Evolutionary conservation across 2,888 invertebrate genomes (phyloP), one percentile per base, ranked within the genome.

Genomic region (Drosophila planitibia): DNA sequence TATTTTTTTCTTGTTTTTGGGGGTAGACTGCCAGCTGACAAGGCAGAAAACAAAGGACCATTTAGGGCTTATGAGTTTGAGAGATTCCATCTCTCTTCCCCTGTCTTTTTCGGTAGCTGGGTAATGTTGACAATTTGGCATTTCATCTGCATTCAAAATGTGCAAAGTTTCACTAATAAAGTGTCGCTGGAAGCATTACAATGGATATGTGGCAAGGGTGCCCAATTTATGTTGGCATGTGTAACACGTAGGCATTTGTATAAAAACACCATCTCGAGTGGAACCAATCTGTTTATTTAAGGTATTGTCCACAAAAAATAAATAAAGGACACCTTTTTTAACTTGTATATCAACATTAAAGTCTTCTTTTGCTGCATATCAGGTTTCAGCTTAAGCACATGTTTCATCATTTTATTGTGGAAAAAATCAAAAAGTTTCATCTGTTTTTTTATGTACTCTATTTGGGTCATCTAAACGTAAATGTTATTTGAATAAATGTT

Each of bases 111-210:
- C 5, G 10, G 30, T 28, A 30, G 6, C 37, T 16, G 49, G 30
- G 53, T 30, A 66, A 33, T 22, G 57, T 62, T 73, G 69, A 67
- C 74, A 81, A 68, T 78, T 83, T 88, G 86, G 83, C 86, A 85
- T 59, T 83, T 83, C 83, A 81, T 83, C 86, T 74, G 83, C 71
- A 64, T 63, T 57, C 52, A 54, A 59, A 78, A 52, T 74, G 44
- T 59, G 58, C 51, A 53, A 73, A 64, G 52, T 41, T 53, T 32
- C 53, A 33, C 14, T 10, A 33, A 57, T 60, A 53, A 63, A 60
- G 52, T 58, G 65, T 63, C 19, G 3, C 33, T 14, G 28, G 7
- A 16, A 28, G 54, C 14, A 70, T 61, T 49, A 68, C 49, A 32
- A 64, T 64, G 55, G 33, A 51, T 76, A 57, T 47, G 19, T 44